These are phyloP conservation scores for Byasa hedistus DNA, from an alignment of 2,888 invertebrate species.

Conservation along the genomic window DNA sequence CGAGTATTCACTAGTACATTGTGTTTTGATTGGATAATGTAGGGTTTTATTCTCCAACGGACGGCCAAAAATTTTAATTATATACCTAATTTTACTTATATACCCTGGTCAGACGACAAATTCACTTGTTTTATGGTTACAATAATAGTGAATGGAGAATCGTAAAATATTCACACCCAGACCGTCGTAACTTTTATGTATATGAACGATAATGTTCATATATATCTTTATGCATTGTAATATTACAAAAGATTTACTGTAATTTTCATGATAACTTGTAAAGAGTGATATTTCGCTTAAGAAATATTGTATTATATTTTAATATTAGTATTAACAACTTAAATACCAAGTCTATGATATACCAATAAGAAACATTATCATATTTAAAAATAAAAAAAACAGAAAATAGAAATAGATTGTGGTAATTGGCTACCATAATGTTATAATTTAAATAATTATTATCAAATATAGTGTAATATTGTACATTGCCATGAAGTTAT, in stretches of 20 bases:
- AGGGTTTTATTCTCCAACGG: neutral
- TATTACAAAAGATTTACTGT: constrained; percentile 3
- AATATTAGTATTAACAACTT: neutral
- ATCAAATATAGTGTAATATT: neutral
- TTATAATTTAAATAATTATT: too few relatives aligned
- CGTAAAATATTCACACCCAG: constrained; percentile 17
- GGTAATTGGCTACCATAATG: too few relatives aligned
- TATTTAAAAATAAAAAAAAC: too few relatives aligned
- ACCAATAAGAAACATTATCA: too few relatives aligned
- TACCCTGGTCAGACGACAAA: constrained; percentile 11
- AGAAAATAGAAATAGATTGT: too few relatives aligned
- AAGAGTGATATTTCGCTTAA: neutral
- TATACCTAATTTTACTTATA: constrained; percentile 20
- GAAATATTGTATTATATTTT: neutral
- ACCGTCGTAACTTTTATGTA: constrained; percentile 12
- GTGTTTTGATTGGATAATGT: neutral
- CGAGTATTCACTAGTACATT: too few relatives aligned
- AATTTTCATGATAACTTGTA: neutral
- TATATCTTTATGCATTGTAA: constrained; percentile 3
- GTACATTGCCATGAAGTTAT: neutral
- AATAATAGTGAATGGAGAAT: constrained; percentile 14
- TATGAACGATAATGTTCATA: neutral
- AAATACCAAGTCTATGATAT: neutral
- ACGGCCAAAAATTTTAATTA: constrained; percentile 10
- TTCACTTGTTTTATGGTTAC: constrained; percentile 19